phyloP scores from a whole-genome alignment of 2,888 invertebrate species.

The Boloria selene region DNA sequence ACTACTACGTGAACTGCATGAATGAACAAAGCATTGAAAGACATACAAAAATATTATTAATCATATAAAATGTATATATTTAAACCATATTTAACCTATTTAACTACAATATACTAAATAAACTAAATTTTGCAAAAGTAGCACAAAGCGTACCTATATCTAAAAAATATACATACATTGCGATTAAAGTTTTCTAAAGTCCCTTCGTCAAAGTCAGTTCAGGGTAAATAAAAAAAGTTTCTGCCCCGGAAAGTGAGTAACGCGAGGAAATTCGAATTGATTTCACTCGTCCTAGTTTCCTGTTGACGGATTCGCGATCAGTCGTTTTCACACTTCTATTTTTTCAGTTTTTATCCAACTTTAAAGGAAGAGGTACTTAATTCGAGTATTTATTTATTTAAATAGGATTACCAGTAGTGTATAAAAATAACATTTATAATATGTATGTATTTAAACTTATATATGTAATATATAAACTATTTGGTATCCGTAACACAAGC shows the following conservation, averaged over 20 bases:
- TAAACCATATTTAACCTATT: too few species aligned
- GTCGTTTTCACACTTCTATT: slow-evolving; percentile 34
- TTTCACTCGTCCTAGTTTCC: slow-evolving; percentile 44
- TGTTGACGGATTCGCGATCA: slow-evolving; percentile 39
- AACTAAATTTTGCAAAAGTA: too few species aligned
- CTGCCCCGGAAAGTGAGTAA: slow-evolving; percentile 47
- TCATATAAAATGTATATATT: too few species aligned
- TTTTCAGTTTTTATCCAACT: slow-evolving; percentile 18
- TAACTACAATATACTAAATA: too few species aligned
- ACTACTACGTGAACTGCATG: too few species aligned
- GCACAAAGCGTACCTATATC: slow-evolving; percentile 1
- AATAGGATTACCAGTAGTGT: too few species aligned
- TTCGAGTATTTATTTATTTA: background rate
- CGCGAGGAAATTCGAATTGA: slow-evolving; percentile 60
- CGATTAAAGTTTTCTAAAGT: slow-evolving; percentile 54
- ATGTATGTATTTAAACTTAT: too few species aligned
- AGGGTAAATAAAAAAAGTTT: slow-evolving; percentile 67
- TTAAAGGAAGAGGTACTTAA: background rate
- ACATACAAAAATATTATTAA: too few species aligned
- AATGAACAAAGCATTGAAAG: too few species aligned
- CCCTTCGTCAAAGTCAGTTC: slow-evolving; percentile 71
- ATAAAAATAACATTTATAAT: too few species aligned
- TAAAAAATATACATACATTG: slow-evolving; percentile 17
- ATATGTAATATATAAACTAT: too few species aligned
- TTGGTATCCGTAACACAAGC: too few species aligned